Conservation (phyloP, 2,797 vertebrate species). For the Neopelma chrysocephalum region DNA sequence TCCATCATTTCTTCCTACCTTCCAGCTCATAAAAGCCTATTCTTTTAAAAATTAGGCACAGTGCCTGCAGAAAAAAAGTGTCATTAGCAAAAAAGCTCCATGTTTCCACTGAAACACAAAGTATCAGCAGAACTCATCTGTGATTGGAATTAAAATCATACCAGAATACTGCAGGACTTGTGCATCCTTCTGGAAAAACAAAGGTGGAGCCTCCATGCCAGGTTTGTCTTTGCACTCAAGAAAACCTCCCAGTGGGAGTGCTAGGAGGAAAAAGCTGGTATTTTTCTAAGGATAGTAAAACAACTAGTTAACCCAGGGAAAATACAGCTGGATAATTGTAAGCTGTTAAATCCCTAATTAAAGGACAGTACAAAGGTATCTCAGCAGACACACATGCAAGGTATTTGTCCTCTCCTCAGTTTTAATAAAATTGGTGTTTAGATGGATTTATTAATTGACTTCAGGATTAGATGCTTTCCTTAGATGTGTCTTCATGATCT, state of each 20-base stretch:
- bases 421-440: slow-evolving; percentile 69
- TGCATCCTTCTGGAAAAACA: background rate
- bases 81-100: slow-evolving; percentile 38
- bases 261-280: background rate
- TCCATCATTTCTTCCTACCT: background rate
- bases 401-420: slow-evolving; percentile 17
- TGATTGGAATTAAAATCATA: slow-evolving; percentile 37
- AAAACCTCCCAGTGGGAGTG: background rate
- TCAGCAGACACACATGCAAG: slow-evolving; percentile 26
- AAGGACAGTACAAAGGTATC: slow-evolving; percentile 52
- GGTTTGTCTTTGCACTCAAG: slow-evolving; percentile 24
- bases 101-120: background rate
- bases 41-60: slow-evolving; percentile 16
- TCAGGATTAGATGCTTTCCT: slow-evolving; percentile 45
- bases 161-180: background rate
- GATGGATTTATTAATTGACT: slow-evolving; percentile 65
- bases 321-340: slow-evolving; percentile 49
- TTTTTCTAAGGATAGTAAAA: slow-evolving; percentile 30
- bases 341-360: slow-evolving; percentile 69
- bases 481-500: slow-evolving; percentile 13
- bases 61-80: background rate
- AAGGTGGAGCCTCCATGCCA: background rate
- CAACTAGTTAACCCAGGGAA: slow-evolving; percentile 55
- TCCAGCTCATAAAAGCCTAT: background rate
- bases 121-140: background rate